Percentiles rank a stretch among this genome's conserved stretches.
phyloP scores from a whole-genome alignment of 2,797 vertebrate species.

The Todus mexicanus region DNA sequence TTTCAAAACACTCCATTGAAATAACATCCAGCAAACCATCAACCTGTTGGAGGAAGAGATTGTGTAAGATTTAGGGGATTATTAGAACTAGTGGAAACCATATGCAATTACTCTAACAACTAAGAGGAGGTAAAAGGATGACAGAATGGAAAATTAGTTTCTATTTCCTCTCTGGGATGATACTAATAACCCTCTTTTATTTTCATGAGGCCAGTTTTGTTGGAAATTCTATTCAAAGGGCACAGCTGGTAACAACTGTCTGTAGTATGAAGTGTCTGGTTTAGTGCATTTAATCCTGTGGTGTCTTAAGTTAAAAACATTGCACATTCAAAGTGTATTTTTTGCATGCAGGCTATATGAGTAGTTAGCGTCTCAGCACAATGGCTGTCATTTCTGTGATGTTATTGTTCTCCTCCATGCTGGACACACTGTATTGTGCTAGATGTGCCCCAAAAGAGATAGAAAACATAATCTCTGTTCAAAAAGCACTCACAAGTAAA shows the following conservation, averaged over 20 bases:
- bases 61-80: background rate
- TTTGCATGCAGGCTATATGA: background rate
- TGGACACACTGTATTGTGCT: background rate
- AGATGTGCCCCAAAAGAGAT: background rate
- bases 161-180: background rate
- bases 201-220: background rate
- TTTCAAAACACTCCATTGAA: background rate
- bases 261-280: background rate
- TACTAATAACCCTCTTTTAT: background rate
- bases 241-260: conserved; percentile 20
- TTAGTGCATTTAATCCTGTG: background rate
- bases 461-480: background rate
- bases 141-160: background rate
- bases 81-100: background rate
- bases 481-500: background rate
- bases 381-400: background rate
- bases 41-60: background rate
- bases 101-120: background rate
- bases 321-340: background rate
- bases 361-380: background rate
- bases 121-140: background rate
- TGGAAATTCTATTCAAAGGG: background rate
- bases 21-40: background rate
- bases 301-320: background rate
- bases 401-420: background rate